phyloP scores from a whole-genome alignment of 2,888 invertebrate species.

The Eristalis pertinax region DNA sequence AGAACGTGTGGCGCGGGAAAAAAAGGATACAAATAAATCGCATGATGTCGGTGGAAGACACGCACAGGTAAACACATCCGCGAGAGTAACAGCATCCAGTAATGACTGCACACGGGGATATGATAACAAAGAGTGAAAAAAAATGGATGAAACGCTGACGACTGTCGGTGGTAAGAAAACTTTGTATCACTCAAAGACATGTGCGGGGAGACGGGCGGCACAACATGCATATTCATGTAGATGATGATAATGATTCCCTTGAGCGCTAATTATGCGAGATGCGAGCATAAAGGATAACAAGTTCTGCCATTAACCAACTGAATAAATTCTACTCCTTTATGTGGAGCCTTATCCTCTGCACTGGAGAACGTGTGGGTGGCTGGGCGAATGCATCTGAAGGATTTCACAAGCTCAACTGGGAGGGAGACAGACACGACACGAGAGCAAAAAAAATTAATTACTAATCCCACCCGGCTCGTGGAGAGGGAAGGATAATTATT shows the following conservation, averaged over 20 bases:
- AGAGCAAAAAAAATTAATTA: conserved; percentile 53
- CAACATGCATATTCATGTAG: neutral
- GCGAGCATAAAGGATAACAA: conserved; percentile 70
- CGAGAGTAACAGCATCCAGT: neutral
- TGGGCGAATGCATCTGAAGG: conserved; percentile 47
- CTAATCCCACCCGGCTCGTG: conserved; percentile 48
- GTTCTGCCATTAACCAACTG: conserved; percentile 65
- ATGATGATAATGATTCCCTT: conserved; percentile 65
- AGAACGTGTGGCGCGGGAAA: neutral
- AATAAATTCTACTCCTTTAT: conserved; percentile 61
- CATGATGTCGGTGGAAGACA: conserved; percentile 16
- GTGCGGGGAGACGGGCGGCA: neutral
- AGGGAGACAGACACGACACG: conserved; percentile 4
- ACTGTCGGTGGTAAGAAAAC: conserved; percentile 4
- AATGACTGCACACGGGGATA: neutral
- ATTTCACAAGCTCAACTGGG: neutral
- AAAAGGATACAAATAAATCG: neutral
- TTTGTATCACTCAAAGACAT: neutral
- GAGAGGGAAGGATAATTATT: conserved; percentile 50
- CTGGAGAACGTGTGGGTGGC: neutral
- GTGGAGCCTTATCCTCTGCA: neutral
- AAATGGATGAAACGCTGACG: conserved; percentile 6
- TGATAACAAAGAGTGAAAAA: neutral
- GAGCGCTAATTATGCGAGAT: conserved; percentile 69
- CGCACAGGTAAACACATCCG: conserved; percentile 17